Conservation (phyloP, 2,113 vertebrate genomes). For the Dicaeum eximium region DNA sequence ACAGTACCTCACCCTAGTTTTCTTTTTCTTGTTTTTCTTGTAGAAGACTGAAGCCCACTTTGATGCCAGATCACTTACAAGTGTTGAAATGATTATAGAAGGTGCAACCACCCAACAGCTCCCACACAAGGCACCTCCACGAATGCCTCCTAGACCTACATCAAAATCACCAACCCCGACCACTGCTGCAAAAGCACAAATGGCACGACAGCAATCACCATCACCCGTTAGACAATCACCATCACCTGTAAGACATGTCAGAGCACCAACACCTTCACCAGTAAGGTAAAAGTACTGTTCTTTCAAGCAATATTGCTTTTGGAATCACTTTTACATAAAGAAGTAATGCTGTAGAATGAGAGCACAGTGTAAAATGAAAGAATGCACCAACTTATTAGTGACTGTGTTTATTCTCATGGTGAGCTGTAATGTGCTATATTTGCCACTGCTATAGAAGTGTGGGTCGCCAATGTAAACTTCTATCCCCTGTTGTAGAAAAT, state of each 20-base stretch:
- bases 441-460: neutral
- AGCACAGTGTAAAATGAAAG: neutral
- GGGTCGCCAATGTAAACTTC: neutral
- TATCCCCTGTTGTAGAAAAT: neutral
- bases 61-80: conserved; percentile 81
- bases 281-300: conserved; percentile 81
- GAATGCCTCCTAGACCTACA: conserved; percentile 89
- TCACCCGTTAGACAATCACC: conserved; percentile 94
- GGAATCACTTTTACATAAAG: neutral
- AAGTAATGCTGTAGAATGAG: neutral
- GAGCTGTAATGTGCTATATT: neutral
- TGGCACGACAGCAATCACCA: conserved; percentile 90
- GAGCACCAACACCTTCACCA: conserved; percentile 87
- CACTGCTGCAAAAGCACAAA: conserved; percentile 78
- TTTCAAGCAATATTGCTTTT: neutral
- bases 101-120: conserved; percentile 81
- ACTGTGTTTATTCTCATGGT: neutral
- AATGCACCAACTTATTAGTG: neutral
- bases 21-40: neutral
- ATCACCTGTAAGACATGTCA: conserved; percentile 93
- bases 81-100: conserved; percentile 88
- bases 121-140: conserved; percentile 91
- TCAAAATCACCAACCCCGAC: conserved; percentile 89
- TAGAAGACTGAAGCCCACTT: conserved; percentile 89
- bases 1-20: neutral